These are phyloP conservation scores for Stegastes partitus DNA, from an alignment of 2,113 vertebrate species.

Conservation along the genomic window DNA sequence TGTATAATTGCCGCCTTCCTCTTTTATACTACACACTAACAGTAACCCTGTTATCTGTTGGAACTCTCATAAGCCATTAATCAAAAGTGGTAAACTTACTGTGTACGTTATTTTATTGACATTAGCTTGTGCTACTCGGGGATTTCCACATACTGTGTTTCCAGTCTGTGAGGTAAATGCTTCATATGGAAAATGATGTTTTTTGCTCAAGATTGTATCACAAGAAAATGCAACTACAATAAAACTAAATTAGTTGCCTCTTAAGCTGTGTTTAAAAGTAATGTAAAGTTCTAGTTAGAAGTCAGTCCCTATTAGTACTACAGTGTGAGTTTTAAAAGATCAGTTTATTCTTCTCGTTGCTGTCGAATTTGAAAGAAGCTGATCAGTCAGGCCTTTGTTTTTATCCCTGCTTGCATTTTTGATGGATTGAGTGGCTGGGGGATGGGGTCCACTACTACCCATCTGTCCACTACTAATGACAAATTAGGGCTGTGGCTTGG, in stretches of 20 bases:
- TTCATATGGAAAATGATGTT: too few relatives aligned
- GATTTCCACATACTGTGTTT: not conserved
- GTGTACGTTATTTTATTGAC: too few relatives aligned
- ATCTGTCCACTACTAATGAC: slow-evolving; percentile 49
- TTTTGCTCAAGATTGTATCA: too few relatives aligned
- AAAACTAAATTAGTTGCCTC: not conserved
- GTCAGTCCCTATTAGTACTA: not conserved
- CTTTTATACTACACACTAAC: not conserved
- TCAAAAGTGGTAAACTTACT: not conserved
- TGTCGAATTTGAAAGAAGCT: not conserved
- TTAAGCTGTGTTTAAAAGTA: too few relatives aligned
- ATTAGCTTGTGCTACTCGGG: too few relatives aligned
- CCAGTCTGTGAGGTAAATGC: too few relatives aligned
- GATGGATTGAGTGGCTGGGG: not conserved
- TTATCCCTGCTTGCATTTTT: slow-evolving; percentile 3
- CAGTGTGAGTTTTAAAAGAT: not conserved
- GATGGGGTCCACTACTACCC: slow-evolving; percentile 16
- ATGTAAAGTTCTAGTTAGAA: not conserved
- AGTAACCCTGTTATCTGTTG: not conserved
- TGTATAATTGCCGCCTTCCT: not conserved
- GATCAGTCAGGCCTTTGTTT: not conserved
- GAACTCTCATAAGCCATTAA: not conserved
- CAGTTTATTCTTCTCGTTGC: not conserved
- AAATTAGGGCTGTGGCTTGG: slow-evolving; percentile 13
- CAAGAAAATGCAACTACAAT: too few relatives aligned